Percentiles rank a stretch among this genome's conserved stretches.
Evolutionary conservation across 2,113 vertebrate genomes (phyloP).

Genomic region (Sinocyclocheilus anshuiensis): DNA sequence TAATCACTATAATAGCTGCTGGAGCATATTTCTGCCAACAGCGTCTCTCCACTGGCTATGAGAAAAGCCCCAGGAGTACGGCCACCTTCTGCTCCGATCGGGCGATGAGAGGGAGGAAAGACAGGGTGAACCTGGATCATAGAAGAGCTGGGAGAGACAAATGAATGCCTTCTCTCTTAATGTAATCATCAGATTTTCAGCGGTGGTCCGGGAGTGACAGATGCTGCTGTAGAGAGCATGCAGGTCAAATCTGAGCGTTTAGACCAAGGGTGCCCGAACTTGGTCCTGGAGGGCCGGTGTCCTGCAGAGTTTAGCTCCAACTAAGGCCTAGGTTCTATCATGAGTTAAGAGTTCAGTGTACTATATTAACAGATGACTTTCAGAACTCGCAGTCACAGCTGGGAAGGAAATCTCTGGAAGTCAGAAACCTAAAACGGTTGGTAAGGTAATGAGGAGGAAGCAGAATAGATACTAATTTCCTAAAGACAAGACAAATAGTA

Average conservation of each 20-base stretch:
- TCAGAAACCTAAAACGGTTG: background rate
- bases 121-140: constrained; percentile 27
- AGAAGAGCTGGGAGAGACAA: constrained; percentile 54
- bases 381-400: background rate
- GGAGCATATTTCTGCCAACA: constrained; percentile 25
- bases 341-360: background rate
- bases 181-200: constrained; percentile 34
- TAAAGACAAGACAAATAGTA: background rate
- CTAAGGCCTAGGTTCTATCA: background rate
- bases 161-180: constrained; percentile 56
- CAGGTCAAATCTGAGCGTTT: constrained; percentile 6
- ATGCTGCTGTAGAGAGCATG: constrained; percentile 11
- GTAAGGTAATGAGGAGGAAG: background rate
- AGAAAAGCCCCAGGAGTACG: constrained; percentile 12
- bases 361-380: background rate
- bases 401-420: background rate
- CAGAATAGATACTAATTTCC: background rate
- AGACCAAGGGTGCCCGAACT: too few relatives aligned
- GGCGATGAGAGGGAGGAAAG: constrained; percentile 28
- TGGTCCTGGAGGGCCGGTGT: too few relatives aligned
- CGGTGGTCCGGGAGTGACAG: constrained; percentile 24
- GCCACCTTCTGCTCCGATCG: background rate
- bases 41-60: background rate
- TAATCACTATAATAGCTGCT: constrained; percentile 69
- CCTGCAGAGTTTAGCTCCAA: too few relatives aligned